A percentile compares a stretch with the other conserved stretches of the same genome.
These are phyloP conservation scores for Zosterops borbonicus DNA, from an alignment of 2,113 vertebrate genomes.

Conservation along the genomic window DNA sequence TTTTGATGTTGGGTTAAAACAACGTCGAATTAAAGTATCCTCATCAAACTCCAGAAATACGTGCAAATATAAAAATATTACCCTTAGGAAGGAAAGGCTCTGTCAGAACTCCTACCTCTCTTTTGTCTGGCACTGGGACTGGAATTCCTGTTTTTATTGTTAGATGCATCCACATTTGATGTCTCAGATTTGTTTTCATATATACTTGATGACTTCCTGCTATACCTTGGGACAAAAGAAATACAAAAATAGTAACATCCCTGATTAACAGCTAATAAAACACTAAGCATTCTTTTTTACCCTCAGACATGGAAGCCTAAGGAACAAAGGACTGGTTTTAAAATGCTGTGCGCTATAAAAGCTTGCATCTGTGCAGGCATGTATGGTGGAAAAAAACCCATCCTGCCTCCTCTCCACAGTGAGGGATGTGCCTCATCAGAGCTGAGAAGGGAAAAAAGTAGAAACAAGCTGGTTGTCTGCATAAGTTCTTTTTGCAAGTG, in stretches of 20 bases:
- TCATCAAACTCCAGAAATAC: neutral
- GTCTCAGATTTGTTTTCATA: conserved; percentile 82
- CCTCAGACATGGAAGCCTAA: neutral
- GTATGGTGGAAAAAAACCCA: neutral
- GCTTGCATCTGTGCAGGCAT: neutral
- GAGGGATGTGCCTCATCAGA: neutral
- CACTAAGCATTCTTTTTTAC: neutral
- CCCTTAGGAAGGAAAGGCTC: neutral
- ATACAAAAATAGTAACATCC: neutral
- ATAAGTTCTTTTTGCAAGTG: neutral
- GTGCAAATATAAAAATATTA: neutral
- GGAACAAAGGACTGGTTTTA: neutral
- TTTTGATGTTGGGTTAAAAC: neutral
- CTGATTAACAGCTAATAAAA: neutral
- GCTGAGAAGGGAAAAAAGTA: neutral
- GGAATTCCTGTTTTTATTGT: conserved; percentile 77
- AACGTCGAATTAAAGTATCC: neutral
- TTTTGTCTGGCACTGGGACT: conserved; percentile 83
- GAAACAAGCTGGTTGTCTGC: neutral
- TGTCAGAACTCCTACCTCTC: conserved; percentile 77
- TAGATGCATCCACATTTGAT: conserved; percentile 81
- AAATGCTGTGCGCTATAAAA: neutral
- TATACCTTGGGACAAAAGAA: conserved; percentile 71
- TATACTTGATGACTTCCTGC: conserved; percentile 77
- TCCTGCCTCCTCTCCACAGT: neutral